phyloP scores from a whole-genome alignment of 2,888 invertebrate species.

The Ryuthela nishihirai region DNA sequence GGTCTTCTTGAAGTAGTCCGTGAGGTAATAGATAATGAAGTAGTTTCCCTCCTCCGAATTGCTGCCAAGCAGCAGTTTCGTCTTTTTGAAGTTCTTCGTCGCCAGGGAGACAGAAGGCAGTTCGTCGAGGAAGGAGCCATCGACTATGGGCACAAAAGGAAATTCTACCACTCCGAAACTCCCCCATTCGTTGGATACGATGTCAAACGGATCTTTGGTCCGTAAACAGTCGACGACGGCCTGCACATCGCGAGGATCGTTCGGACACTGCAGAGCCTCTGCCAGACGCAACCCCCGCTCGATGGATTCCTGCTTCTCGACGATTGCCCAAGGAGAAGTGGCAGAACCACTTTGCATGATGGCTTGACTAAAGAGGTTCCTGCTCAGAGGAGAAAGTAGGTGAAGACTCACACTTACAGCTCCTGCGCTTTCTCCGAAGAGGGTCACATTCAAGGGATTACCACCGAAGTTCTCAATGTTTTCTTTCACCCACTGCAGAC shows the following conservation, averaged over 20 bases:
- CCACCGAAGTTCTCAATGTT: slow-evolving; percentile 85
- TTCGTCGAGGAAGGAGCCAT: slow-evolving; percentile 87
- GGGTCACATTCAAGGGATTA: slow-evolving; percentile 78
- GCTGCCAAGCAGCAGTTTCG: slow-evolving; percentile 84
- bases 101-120: slow-evolving; percentile 62
- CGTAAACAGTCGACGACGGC: slow-evolving; percentile 74
- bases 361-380: slow-evolving; percentile 57
- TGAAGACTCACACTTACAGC: slow-evolving; percentile 89
- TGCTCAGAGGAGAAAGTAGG: slow-evolving; percentile 66
- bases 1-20: slow-evolving; percentile 73
- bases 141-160: slow-evolving; percentile 90
- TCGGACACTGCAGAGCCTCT: slow-evolving; percentile 76
- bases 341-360: slow-evolving; percentile 92
- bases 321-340: slow-evolving; percentile 88
- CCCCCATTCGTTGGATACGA: slow-evolving; percentile 44
- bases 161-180: slow-evolving; percentile 59
- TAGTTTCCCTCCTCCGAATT: slow-evolving; percentile 93
- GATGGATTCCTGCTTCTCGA: slow-evolving; percentile 70
- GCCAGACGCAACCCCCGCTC: slow-evolving; percentile 68
- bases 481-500: slow-evolving; percentile 80
- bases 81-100: slow-evolving; percentile 84
- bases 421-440: slow-evolving; percentile 96
- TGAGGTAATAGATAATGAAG: slow-evolving; percentile 87
- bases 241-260: slow-evolving; percentile 62
- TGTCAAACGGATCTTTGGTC: slow-evolving; percentile 47